A percentile compares a stretch with the other conserved stretches of the same genome.
phyloP scores from a whole-genome alignment of 2,888 invertebrate genomes.

The Steinernema carpocapsae region DNA sequence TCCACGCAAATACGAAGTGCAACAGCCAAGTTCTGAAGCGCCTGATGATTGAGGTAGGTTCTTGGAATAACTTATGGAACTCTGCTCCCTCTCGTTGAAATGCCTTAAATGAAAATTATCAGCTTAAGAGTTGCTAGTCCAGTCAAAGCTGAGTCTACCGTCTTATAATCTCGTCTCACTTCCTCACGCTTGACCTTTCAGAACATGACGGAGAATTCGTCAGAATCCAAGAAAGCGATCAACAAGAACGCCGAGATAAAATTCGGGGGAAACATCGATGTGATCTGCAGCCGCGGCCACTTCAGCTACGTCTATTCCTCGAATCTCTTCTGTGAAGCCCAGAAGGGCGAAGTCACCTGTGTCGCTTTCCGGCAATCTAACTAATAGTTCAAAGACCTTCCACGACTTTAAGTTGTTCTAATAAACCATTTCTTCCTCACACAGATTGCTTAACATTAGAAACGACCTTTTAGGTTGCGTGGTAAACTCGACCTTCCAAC shows the following conservation, averaged over 20 bases:
- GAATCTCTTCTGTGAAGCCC: slow-evolving; percentile 50
- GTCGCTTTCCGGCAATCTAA: slow-evolving; percentile 63
- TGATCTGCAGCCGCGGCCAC: slow-evolving; percentile 62
- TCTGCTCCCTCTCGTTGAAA: no score
- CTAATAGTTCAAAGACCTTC: background rate
- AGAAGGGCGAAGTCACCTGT: slow-evolving; percentile 62
- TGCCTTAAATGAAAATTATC: no score
- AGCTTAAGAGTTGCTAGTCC: no score
- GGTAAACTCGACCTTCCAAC: no score
- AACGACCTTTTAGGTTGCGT: background rate
- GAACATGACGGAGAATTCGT: slow-evolving; percentile 25
- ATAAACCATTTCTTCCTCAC: background rate
- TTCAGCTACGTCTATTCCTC: slow-evolving; percentile 66
- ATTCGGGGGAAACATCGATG: slow-evolving; percentile 63
- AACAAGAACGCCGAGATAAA: slow-evolving; percentile 37
- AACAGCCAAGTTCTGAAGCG: slow-evolving; percentile 55
- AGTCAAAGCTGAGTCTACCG: background rate
- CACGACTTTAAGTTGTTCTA: background rate
- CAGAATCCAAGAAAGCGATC: slow-evolving; percentile 18
- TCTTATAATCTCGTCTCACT: background rate
- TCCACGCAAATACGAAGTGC: slow-evolving; percentile 47
- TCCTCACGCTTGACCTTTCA: no score
- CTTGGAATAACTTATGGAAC: no score
- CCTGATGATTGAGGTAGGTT: slow-evolving; percentile 56
- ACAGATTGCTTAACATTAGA: background rate